phyloP scores from a whole-genome alignment of 2,797 vertebrate genomes.

The Pempheris klunzingeri region DNA sequence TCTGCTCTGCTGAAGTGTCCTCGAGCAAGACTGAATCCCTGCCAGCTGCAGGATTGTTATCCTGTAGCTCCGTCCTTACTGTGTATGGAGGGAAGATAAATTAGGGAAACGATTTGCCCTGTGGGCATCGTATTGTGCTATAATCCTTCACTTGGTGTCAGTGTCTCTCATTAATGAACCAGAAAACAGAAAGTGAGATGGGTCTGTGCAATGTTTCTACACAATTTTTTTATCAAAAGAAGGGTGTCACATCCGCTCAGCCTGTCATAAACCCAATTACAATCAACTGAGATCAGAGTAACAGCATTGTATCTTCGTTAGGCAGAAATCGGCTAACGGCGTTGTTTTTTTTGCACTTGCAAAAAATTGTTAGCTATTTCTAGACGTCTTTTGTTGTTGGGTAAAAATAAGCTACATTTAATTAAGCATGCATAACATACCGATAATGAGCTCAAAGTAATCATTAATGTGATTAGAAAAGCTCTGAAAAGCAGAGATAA shows the following conservation, averaged over 20 bases:
- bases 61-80: slow-evolving; percentile 10
- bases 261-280: background rate
- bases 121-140: background rate
- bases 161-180: background rate
- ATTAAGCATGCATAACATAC: slow-evolving; percentile 33
- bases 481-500: slow-evolving; percentile 29
- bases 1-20: slow-evolving; percentile 35
- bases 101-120: background rate
- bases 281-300: background rate
- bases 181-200: background rate
- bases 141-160: slow-evolving; percentile 4
- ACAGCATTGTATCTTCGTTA: background rate
- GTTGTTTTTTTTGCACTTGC: background rate
- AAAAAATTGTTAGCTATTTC: slow-evolving; percentile 12
- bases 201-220: background rate
- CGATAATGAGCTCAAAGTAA: slow-evolving; percentile 43
- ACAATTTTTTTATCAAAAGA: background rate
- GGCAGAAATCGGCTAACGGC: background rate
- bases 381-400: slow-evolving; percentile 11
- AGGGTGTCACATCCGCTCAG: background rate
- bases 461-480: slow-evolving; percentile 31
- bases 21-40: slow-evolving; percentile 30
- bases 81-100: background rate
- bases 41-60: slow-evolving; percentile 26
- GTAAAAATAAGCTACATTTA: slow-evolving; percentile 28